Evolutionary conservation across 2,888 invertebrate species (phyloP), one percentile per base, ranked within the genome.

Genomic region (Cephus sareptanus): DNA sequence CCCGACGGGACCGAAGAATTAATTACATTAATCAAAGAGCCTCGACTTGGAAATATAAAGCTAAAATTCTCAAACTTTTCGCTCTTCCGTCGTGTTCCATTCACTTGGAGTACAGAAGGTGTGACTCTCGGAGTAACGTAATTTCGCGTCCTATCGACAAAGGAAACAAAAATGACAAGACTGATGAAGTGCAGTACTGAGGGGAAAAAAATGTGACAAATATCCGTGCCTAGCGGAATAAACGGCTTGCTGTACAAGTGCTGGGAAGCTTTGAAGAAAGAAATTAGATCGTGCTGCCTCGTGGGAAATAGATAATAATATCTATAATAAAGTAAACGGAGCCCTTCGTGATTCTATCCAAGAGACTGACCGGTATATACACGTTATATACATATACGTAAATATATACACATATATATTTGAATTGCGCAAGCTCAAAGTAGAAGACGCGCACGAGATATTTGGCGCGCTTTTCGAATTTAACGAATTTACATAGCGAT

Each of bases 281-380:
- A 9, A 56, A 23, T 56, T 23, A 23, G 6, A 56, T 23, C 23
- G 9, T 23, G 56, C 23, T 9, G 56, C 56, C 56, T 56, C 23
- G 23, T 56, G 56, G 56, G 9, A 56, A 56, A 56, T 56, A 56
- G 23, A 23, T 56, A 56, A 56, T 56, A 23, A 56, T 56, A 56
- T 23, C 23, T 56, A 9, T 56, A 56, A 56, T 9, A 23, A 2
- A 56, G 23, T 56, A 56, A 23, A 56, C 6, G 40, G 23, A 23
- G 9, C 9, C 56, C 56, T 75, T 11, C 70, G 35, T 77, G 75
- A 75, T 71, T 34, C 2, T 15, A 77, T 35, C 75, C 75, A 77
- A 77, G 75, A 77, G 77, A 77, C 77, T 77, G 75, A 77, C 31
- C 71, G 70, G 34, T 69, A 69, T 74, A 77, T 69, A 69, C 23